phyloP scores from a whole-genome alignment of 2,113 vertebrate genomes.

The Falco punctatus region DNA sequence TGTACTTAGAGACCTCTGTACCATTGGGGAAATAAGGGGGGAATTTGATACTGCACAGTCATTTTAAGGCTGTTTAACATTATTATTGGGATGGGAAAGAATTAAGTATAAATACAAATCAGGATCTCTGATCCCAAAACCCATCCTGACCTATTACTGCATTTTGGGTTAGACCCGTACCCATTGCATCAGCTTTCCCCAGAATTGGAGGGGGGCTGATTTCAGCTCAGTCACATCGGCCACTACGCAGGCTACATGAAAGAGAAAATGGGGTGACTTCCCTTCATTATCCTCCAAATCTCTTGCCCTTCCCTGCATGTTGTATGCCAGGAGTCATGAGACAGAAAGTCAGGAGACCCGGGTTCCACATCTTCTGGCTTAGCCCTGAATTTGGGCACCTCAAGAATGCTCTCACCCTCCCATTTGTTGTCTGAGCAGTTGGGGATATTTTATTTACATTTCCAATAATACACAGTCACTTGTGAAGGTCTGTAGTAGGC shows the following conservation, averaged over 20 bases:
- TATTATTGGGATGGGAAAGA: background rate
- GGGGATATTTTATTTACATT: background rate
- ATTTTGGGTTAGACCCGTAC: accelerated
- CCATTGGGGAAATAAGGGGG: background rate
- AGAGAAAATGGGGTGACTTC: background rate
- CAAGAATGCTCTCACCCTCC: background rate
- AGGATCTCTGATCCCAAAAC: background rate
- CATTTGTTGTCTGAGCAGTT: background rate
- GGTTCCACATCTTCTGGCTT: background rate
- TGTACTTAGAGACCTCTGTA: background rate
- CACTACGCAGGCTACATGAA: background rate
- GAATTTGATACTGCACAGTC: background rate
- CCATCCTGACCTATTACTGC: background rate
- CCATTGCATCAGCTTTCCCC: background rate
- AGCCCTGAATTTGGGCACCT: background rate
- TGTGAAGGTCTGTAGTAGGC: background rate
- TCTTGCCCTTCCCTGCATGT: background rate
- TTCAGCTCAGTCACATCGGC: background rate
- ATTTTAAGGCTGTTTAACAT: background rate
- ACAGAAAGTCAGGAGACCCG: background rate
- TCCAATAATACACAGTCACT: background rate
- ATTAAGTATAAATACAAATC: background rate
- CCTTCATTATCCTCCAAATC: background rate
- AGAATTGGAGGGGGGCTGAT: accelerated
- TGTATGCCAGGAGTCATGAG: background rate